phyloP scores from a whole-genome alignment of 1,140 invertebrate species.

The Diabrotica virgifera region DNA sequence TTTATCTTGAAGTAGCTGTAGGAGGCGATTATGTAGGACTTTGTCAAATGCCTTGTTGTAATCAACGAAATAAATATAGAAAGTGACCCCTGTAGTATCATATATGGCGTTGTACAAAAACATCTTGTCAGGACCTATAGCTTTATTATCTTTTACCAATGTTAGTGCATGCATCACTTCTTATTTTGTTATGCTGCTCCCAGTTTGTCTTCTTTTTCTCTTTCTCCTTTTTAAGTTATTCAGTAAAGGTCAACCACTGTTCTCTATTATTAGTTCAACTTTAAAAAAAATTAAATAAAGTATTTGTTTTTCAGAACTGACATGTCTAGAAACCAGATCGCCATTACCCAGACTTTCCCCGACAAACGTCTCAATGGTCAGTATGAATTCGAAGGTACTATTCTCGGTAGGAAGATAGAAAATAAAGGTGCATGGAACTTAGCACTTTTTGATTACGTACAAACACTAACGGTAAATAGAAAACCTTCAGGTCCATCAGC shows the following conservation, averaged over 20 bases:
- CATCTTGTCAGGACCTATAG: no score
- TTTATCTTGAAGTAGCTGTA: no score
- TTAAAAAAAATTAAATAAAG: no score
- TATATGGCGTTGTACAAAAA: no score
- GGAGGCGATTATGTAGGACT: no score
- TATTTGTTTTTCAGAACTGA: slow-evolving; percentile 59
- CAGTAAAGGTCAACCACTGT: no score
- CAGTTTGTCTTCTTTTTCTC: background rate
- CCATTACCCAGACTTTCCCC: slow-evolving; percentile 78
- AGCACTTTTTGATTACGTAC: slow-evolving; percentile 68
- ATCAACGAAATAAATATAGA: no score
- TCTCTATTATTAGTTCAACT: background rate
- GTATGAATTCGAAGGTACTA: slow-evolving; percentile 63
- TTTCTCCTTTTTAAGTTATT: background rate
- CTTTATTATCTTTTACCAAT: no score
- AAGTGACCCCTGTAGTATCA: no score
- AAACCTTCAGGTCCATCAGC: slow-evolving; percentile 47
- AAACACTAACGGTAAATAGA: slow-evolving; percentile 70
- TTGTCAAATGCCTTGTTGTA: no score
- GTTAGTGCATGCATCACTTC: no score
- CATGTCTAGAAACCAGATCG: slow-evolving; percentile 58
- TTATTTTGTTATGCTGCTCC: no score
- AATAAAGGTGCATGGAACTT: slow-evolving; percentile 72
- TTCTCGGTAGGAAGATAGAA: slow-evolving; percentile 57
- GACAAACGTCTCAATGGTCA: slow-evolving; percentile 69